Evolutionary conservation across 2,113 vertebrate genomes (phyloP).

Genomic region (Bos javanicus): DNA sequence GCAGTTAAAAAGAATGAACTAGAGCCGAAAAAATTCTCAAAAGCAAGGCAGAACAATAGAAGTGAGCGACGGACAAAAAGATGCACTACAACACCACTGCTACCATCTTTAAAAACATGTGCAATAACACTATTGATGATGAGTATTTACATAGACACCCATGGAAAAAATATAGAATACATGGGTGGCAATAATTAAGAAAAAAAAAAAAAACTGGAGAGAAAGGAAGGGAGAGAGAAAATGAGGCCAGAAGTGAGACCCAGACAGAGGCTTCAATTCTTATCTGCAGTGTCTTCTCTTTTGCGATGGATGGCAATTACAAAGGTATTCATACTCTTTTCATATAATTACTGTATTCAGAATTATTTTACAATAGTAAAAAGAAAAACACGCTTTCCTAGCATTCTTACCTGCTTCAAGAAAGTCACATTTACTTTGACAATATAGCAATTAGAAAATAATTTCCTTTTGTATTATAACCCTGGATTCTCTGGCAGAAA

Average conservation of each 20-base stretch:
- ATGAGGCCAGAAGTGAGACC: not conserved
- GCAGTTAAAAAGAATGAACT: conserved; percentile 21
- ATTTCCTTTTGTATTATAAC: not conserved
- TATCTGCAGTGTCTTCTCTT: not conserved
- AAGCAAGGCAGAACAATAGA: not conserved
- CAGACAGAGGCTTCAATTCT: not conserved
- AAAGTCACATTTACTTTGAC: not conserved
- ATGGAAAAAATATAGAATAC: not conserved
- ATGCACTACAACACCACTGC: not conserved
- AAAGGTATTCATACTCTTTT: not conserved
- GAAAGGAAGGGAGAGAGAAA: not conserved
- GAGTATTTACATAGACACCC: not conserved
- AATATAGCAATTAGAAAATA: not conserved
- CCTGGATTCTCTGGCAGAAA: not conserved
- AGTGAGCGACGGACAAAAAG: not conserved
- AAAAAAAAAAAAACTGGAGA: not conserved
- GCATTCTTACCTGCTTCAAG: not conserved
- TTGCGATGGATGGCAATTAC: not conserved
- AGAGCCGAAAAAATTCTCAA: not conserved
- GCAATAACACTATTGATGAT: not conserved
- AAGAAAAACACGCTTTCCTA: not conserved
- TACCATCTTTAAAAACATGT: not conserved
- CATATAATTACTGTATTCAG: not conserved
- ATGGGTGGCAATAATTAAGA: not conserved
- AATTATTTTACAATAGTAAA: not conserved